phyloP scores from a whole-genome alignment of 2,888 invertebrate species.

The Cephus rjabovi region DNA sequence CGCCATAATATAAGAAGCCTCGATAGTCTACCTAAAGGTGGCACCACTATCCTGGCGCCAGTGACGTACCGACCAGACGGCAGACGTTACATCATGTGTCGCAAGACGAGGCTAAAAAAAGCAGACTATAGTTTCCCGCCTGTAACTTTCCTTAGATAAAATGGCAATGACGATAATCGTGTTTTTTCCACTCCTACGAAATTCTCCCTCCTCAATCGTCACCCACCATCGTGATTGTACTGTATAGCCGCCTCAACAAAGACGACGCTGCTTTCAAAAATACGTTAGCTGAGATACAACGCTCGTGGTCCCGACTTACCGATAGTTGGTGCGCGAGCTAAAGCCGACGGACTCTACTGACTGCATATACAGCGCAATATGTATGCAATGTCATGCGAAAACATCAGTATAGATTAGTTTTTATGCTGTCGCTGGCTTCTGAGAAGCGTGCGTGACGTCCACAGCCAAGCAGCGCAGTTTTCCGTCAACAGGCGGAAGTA shows the following conservation, averaged over 20 bases:
- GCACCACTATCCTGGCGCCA: conserved; percentile 20
- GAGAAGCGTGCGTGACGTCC: conserved; percentile 16
- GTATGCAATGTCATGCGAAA: conserved; percentile 22
- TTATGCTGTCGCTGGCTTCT: conserved; percentile 17
- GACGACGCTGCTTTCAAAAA: neutral
- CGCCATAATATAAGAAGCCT: conserved; percentile 9
- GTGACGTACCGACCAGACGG: conserved; percentile 21
- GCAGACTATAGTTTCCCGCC: conserved; percentile 17
- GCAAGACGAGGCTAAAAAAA: conserved; percentile 18
- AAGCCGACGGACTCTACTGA: neutral
- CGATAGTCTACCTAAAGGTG: conserved; percentile 1
- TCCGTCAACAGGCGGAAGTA: conserved; percentile 5
- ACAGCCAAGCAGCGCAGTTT: conserved; percentile 10
- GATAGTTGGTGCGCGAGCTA: neutral
- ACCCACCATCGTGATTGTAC: neutral
- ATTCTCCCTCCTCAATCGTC: neutral
- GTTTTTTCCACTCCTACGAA: neutral
- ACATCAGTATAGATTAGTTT: conserved; percentile 21
- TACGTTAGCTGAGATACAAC: neutral
- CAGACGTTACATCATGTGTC: conserved; percentile 15
- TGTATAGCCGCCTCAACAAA: neutral
- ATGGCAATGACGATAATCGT: conserved; percentile 10
- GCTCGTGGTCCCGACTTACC: neutral
- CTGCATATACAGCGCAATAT: conserved; percentile 16
- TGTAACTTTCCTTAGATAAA: conserved; percentile 15